phyloP scores from a whole-genome alignment of 2,888 invertebrate genomes.

The Tetragnatha montana region DNA sequence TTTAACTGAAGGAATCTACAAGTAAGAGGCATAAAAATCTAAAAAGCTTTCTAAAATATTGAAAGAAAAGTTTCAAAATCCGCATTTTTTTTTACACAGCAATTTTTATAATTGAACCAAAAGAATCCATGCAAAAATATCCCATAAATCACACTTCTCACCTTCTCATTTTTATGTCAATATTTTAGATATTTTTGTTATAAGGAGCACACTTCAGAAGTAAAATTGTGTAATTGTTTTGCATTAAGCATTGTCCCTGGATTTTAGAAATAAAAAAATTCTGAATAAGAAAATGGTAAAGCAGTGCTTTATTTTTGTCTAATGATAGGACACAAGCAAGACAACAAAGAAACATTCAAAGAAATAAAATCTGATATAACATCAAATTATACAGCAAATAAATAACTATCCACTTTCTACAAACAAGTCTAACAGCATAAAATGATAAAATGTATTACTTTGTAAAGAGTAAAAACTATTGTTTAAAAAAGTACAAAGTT shows the following conservation, averaged over 20 bases:
- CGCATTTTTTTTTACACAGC: no score
- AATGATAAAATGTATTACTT: background rate
- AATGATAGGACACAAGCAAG: conserved; percentile 12
- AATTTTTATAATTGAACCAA: no score
- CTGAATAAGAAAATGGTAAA: background rate
- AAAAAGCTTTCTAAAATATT: no score
- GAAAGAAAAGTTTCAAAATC: no score
- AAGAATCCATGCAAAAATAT: no score
- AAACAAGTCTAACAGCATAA: conserved; percentile 3
- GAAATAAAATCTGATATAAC: conserved; percentile 9
- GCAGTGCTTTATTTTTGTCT: conserved; percentile 36
- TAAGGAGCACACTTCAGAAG: no score
- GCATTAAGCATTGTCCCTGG: background rate
- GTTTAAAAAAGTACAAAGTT: background rate
- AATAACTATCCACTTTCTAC: conserved; percentile 44
- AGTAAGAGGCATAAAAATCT: no score
- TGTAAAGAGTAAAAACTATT: background rate
- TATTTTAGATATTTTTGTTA: no score
- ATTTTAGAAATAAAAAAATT: background rate
- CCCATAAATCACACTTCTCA: no score
- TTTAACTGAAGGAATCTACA: no score
- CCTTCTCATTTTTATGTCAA: no score
- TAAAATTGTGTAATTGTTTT: no score
- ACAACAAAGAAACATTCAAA: conserved; percentile 38
- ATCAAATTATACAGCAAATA: conserved; percentile 40